Evolutionary conservation across 1,140 invertebrate species (phyloP).

Genomic region (Philotrypesis tridentata): DNA sequence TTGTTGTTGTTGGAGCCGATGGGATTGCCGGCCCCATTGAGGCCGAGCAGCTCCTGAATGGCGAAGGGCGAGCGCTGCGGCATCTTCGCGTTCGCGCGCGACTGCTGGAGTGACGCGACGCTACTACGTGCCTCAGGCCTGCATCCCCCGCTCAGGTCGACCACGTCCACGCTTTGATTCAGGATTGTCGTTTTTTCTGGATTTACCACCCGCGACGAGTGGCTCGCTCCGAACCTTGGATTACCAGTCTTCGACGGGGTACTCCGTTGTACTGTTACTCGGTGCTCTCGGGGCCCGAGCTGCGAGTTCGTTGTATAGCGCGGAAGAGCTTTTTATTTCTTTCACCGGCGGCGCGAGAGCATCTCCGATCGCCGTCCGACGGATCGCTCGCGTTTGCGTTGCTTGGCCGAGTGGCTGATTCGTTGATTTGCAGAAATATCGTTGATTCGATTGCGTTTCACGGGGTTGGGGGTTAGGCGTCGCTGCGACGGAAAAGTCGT

Average conservation of each 20-base stretch:
- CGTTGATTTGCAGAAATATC: neutral
- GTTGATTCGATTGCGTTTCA: neutral
- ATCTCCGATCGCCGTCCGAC: neutral
- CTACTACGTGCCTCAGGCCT: slow-evolving; percentile 46
- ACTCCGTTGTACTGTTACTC: too few species aligned
- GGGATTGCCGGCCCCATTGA: slow-evolving; percentile 72
- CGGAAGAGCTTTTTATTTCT: too few species aligned
- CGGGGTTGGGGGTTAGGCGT: too few species aligned
- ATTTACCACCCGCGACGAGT: neutral
- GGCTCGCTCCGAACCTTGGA: neutral
- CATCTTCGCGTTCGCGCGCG: slow-evolving; percentile 69
- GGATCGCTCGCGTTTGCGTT: neutral
- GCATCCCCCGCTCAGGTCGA: slow-evolving; percentile 51
- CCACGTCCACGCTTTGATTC: slow-evolving; percentile 49
- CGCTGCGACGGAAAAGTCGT: neutral
- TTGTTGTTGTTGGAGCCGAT: slow-evolving; percentile 59
- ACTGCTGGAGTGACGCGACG: slow-evolving; percentile 45
- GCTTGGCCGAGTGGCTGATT: neutral
- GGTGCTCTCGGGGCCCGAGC: too few species aligned
- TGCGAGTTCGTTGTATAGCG: too few species aligned
- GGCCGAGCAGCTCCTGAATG: slow-evolving; percentile 91
- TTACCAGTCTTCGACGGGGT: neutral
- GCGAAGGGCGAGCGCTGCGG: slow-evolving; percentile 92
- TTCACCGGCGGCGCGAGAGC: too few species aligned
- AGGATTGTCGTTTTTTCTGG: slow-evolving; percentile 41